Evolutionary conservation across 2,113 vertebrate species (phyloP).

Genomic region (Sapayoa aenigma): DNA sequence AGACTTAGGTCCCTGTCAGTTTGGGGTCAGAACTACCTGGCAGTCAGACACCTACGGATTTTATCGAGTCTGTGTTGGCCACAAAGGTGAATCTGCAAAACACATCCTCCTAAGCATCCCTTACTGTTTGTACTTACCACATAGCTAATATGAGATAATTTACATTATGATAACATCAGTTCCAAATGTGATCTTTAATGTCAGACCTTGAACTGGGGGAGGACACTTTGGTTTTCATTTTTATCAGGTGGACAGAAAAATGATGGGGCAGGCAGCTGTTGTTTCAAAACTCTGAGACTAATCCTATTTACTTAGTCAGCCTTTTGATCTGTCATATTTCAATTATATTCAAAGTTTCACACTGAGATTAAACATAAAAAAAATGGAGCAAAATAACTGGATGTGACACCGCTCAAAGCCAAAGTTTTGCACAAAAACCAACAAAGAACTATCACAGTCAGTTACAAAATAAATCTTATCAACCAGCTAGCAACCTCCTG

Average conservation of each 20-base stretch:
- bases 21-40: not conserved
- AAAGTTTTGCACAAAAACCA: not conserved
- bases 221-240: not conserved
- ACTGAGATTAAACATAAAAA: not conserved
- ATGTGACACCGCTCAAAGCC: not conserved
- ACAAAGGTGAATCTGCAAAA: not conserved
- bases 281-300: not conserved
- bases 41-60: not conserved
- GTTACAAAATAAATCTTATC: not conserved
- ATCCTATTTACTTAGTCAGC: not conserved
- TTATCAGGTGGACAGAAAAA: not conserved
- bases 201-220: not conserved
- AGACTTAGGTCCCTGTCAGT: not conserved
- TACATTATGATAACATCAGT: not conserved
- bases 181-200: not conserved
- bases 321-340: not conserved
- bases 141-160: not conserved
- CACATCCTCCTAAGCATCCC: fast-evolving
- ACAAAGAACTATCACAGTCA: not conserved
- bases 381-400: not conserved
- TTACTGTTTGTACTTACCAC: not conserved
- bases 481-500: fast-evolving
- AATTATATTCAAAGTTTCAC: not conserved
- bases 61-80: not conserved
- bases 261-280: not conserved